phyloP scores from a whole-genome alignment of 2,113 vertebrate species.

The Grus americana region DNA sequence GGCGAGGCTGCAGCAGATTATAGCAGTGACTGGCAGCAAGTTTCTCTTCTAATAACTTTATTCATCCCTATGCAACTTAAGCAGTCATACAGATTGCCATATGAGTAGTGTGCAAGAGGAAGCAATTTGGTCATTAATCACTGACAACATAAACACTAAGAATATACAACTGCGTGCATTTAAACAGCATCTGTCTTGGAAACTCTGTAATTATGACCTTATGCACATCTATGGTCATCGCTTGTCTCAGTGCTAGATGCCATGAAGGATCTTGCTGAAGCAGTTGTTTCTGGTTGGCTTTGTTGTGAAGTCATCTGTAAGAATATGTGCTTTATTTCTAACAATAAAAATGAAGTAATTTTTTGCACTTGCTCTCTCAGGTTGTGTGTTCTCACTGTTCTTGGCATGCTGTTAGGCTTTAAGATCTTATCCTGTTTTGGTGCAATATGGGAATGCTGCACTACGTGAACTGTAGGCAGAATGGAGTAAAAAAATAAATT shows the following conservation, averaged over 20 bases:
- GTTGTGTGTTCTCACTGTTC: background rate
- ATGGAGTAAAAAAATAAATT: background rate
- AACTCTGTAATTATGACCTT: background rate
- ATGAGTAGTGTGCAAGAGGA: background rate
- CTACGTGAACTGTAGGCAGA: background rate
- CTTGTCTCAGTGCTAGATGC: background rate
- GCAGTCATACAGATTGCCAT: background rate
- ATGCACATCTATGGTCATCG: background rate
- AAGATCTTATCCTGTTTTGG: background rate
- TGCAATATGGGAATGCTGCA: background rate
- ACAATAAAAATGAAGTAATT: background rate
- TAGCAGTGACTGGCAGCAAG: background rate
- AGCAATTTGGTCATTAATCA: conserved; percentile 1
- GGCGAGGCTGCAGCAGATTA: background rate
- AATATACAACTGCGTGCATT: background rate
- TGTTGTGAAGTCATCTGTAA: background rate
- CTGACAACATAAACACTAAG: background rate
- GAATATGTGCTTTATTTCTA: background rate
- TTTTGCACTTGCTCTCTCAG: background rate
- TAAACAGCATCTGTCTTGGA: background rate
- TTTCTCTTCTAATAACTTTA: background rate
- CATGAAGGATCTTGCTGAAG: background rate
- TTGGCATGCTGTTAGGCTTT: background rate
- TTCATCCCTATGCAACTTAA: background rate
- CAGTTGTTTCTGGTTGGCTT: background rate